Percentiles rank a stretch among this genome's conserved stretches.
Conservation (phyloP, 2,888 invertebrate genomes). For the Empis livida region DNA sequence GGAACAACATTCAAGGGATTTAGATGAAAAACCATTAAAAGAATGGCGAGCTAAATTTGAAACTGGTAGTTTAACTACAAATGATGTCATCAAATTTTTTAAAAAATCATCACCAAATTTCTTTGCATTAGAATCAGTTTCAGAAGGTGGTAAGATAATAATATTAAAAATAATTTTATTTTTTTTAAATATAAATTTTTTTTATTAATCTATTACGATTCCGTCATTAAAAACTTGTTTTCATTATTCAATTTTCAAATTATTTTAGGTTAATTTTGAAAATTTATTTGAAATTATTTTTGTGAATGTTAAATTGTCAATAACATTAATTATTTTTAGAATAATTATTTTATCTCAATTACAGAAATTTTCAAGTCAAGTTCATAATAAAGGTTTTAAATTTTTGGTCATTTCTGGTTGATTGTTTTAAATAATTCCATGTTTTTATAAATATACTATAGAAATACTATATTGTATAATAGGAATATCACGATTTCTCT, state of each 20-base stretch:
- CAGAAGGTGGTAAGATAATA: conserved; percentile 28
- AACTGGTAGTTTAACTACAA: conserved; percentile 26
- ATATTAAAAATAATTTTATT: no score
- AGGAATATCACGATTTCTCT: not conserved
- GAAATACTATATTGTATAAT: not conserved
- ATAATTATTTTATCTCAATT: no score
- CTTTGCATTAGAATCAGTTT: conserved; percentile 27
- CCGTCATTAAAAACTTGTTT: conserved; percentile 15
- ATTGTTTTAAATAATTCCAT: not conserved
- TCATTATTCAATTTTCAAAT: conserved; percentile 10
- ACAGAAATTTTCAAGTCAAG: not conserved
- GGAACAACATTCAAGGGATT: conserved; percentile 1
- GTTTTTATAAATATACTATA: conserved; percentile 1
- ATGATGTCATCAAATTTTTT: conserved; percentile 30
- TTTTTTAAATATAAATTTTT: conserved; percentile 10
- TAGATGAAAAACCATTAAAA: conserved; percentile 23
- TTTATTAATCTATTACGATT: conserved; percentile 15
- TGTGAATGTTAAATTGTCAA: no score
- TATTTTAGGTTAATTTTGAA: no score
- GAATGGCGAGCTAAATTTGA: conserved; percentile 34
- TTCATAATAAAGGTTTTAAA: not conserved
- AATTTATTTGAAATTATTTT: no score
- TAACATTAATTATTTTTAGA: no score
- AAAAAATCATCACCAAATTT: conserved; percentile 30
- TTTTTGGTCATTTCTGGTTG: not conserved